A percentile compares a stretch with the other conserved stretches of the same genome.
Evolutionary conservation across 2,888 invertebrate genomes (phyloP).

Genomic region (Eupsilia transversa): DNA sequence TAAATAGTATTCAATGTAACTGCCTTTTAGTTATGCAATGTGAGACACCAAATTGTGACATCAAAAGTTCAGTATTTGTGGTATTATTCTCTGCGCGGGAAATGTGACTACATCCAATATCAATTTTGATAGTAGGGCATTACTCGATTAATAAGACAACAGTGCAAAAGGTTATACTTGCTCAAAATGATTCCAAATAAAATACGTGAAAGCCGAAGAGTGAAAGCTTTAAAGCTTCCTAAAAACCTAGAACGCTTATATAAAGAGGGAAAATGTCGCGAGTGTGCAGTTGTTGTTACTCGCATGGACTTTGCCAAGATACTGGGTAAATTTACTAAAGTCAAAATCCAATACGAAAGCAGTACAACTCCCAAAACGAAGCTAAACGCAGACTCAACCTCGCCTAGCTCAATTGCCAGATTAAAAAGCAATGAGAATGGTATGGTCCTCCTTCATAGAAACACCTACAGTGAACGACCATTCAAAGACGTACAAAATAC

Average conservation of each 20-base stretch:
- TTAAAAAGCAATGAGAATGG: constrained; percentile 88
- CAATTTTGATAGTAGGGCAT: constrained; percentile 68
- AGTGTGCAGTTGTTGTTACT: constrained; percentile 86
- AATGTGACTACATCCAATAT: constrained; percentile 83
- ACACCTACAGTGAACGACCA: constrained; percentile 80
- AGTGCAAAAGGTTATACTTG: constrained; percentile 41
- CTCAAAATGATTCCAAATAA: constrained; percentile 83
- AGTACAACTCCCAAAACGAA: constrained; percentile 78
- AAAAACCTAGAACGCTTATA: constrained; percentile 84
- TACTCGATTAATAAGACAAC: constrained; percentile 59
- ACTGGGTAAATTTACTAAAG: constrained; percentile 88
- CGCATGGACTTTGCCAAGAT: constrained; percentile 89
- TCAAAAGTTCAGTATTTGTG: constrained; percentile 62
- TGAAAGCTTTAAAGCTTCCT: constrained; percentile 78
- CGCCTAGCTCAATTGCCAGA: constrained; percentile 76
- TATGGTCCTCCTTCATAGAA: constrained; percentile 83
- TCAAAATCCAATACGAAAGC: constrained; percentile 88
- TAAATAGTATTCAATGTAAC: constrained; percentile 42
- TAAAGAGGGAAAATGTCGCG: constrained; percentile 86
- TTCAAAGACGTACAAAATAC: constrained; percentile 73
- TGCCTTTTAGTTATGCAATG: constrained; percentile 58
- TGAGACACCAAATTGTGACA: constrained; percentile 58
- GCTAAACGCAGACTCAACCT: constrained; percentile 66
- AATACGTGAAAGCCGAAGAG: constrained; percentile 78
- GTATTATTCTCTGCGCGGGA: constrained; percentile 86